Base-by-base conservation (phyloP, 2,888 invertebrate genomes). In the Chymomyza caudatula region DNA sequence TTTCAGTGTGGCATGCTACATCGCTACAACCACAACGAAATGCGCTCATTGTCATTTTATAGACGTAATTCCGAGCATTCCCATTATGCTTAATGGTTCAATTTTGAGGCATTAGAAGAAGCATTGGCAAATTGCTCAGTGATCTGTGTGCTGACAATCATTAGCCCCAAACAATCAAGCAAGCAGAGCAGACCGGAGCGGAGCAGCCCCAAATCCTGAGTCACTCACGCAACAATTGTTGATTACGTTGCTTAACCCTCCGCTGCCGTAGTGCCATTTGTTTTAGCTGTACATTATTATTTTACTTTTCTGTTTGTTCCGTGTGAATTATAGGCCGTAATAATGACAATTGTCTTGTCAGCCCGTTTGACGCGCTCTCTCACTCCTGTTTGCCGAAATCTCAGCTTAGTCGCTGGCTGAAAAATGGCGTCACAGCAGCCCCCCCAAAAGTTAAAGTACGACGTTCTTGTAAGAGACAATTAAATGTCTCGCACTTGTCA, bases 21-120 rank as follows among this genome's bases (percentile, higher is more conserved):
- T 4, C 17, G 11, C 47, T 44, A 15, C 19, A 49, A 19, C 19
- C 15, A n/a, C 17, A 49, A 49, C 4, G 8, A 11, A 44, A 44
- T n/a, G 11, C n/a, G 1, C 29, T 37, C 29, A 1, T 37, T 37
- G 29, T 37, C 29, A 37, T 47, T 47, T 8, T 47, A 17, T 47
- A 8, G 13, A 47, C 17, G 44, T 17, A 47, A 47, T 47, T 47
- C 49, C 13, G 58, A 52, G 68, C 73, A 68, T 54, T 57, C 58
- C 19, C 81, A 81, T 81, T 86, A 81, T 59, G 65, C 84, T 78
- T 86, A 82, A 81, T 81, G 79, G 85, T 76, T 84, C 76, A 84
- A 86, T 86, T 80, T 86, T 65, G 59, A 70, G 29, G 70, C 67
- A 67, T 56, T 69, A 67, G 67, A 53, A 52, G 15, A 47, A 8